Conservation (phyloP, 2,797 vertebrate genomes). For the Eptatretus atami region DNA sequence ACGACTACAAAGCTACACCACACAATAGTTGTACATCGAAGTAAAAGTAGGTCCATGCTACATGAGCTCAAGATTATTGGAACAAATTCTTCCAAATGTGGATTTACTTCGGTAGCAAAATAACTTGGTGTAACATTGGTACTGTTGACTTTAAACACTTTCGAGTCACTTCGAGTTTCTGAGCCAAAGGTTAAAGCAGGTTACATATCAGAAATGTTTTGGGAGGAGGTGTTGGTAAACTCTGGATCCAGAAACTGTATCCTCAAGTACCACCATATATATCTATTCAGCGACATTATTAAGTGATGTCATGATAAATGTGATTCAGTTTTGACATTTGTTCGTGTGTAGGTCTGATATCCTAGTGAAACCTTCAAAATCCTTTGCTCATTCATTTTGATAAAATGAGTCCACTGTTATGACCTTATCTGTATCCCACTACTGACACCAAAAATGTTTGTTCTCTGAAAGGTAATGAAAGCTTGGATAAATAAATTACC, state of each 20-base stretch:
- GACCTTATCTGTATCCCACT: not conserved
- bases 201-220: too few species aligned
- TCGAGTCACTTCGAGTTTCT: not conserved
- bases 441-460: too few species aligned
- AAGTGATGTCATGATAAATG: too few species aligned
- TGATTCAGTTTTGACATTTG: too few species aligned
- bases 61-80: not conserved
- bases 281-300: not conserved
- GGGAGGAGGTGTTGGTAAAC: too few species aligned
- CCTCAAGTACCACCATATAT: not conserved
- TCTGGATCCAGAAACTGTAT: too few species aligned
- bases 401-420: not conserved
- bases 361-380: not conserved
- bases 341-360: too few species aligned
- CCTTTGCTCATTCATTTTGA: not conserved
- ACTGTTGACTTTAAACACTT: not conserved
- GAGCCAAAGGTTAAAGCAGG: not conserved
- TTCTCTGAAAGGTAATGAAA: too few species aligned
- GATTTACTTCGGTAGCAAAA: not conserved
- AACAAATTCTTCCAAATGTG: not conserved
- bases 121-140: not conserved
- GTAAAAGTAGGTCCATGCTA: not conserved
- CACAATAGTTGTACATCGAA: not conserved
- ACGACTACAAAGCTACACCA: not conserved
- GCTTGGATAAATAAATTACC: slow-evolving; percentile 22